Evolutionary conservation across 2,797 vertebrate species (phyloP).

Genomic region (Apogon hyalosoma): DNA sequence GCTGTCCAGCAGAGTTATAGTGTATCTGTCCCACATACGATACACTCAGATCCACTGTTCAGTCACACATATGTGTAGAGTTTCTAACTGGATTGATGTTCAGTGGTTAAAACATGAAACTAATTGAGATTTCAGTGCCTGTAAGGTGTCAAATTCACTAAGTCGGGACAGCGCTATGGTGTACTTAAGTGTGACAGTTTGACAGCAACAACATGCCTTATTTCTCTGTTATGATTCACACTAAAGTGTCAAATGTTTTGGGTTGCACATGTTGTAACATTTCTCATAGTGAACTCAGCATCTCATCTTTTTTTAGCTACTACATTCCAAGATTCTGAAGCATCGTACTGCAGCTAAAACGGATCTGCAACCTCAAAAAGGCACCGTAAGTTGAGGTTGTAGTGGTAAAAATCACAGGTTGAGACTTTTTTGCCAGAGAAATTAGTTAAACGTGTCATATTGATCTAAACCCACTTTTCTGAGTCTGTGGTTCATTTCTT

Average conservation of each 20-base stretch:
- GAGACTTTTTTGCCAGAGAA: constrained; percentile 14
- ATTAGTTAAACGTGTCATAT: no score
- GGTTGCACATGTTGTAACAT: not conserved
- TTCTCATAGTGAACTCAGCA: not conserved
- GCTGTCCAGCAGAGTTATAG: constrained; percentile 58
- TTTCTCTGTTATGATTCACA: not conserved
- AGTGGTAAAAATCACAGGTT: not conserved
- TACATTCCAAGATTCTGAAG: no score
- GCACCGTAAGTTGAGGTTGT: no score
- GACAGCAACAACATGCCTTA: not conserved
- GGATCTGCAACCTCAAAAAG: no score
- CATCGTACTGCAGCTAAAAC: no score
- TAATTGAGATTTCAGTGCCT: not conserved
- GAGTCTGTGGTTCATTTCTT: no score
- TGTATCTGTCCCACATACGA: constrained; percentile 3
- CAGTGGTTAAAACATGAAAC: not conserved
- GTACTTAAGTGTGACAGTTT: constrained; percentile 3
- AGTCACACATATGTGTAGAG: not conserved
- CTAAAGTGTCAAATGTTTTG: not conserved
- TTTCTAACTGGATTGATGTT: constrained; percentile 1
- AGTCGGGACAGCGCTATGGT: not conserved
- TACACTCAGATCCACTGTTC: not conserved
- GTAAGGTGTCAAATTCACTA: constrained; percentile 18
- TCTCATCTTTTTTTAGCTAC: not conserved
- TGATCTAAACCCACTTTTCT: no score